Conservation (phyloP, 2,797 vertebrate genomes). For the Antennarius maculatus region DNA sequence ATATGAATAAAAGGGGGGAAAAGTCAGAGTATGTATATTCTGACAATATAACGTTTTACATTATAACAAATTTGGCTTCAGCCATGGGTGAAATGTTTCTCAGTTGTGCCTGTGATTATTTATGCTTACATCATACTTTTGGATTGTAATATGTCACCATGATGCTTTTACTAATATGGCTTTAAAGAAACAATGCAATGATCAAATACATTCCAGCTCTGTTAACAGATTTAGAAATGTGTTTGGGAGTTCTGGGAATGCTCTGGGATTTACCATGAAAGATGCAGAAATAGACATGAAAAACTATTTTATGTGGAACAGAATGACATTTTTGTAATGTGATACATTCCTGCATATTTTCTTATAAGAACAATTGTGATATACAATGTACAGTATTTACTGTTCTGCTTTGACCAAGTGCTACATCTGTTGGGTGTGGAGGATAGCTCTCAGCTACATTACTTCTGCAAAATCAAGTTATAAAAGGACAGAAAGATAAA, state of each 20-base stretch:
- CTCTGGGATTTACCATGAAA: not conserved
- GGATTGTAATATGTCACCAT: slow-evolving; percentile 9
- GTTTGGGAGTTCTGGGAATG: not conserved
- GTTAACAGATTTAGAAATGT: slow-evolving; percentile 20
- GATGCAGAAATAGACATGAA: not conserved
- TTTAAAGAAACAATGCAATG: not conserved
- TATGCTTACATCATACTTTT: slow-evolving; percentile 16
- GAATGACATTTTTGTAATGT: not conserved
- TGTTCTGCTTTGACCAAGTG: slow-evolving; percentile 21
- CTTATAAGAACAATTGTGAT: slow-evolving; percentile 17
- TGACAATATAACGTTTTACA: slow-evolving; percentile 45
- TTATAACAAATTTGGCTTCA: slow-evolving; percentile 28
- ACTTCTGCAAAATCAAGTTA: not conserved
- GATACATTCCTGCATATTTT: slow-evolving; percentile 28
- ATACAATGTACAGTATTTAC: slow-evolving; percentile 26
- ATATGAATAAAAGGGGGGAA: not conserved
- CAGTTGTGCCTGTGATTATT: slow-evolving; percentile 22
- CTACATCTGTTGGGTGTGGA: slow-evolving; percentile 23
- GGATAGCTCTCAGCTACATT: slow-evolving; percentile 10
- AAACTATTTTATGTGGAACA: slow-evolving; percentile 8
- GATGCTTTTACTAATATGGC: slow-evolving; percentile 6
- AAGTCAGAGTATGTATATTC: slow-evolving; percentile 35
- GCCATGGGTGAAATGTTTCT: slow-evolving; percentile 13
- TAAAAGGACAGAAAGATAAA: not conserved
- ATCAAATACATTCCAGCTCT: slow-evolving; percentile 7